Evolutionary conservation across 2,113 vertebrate species (phyloP).

Genomic region (Silurus meridionalis): DNA sequence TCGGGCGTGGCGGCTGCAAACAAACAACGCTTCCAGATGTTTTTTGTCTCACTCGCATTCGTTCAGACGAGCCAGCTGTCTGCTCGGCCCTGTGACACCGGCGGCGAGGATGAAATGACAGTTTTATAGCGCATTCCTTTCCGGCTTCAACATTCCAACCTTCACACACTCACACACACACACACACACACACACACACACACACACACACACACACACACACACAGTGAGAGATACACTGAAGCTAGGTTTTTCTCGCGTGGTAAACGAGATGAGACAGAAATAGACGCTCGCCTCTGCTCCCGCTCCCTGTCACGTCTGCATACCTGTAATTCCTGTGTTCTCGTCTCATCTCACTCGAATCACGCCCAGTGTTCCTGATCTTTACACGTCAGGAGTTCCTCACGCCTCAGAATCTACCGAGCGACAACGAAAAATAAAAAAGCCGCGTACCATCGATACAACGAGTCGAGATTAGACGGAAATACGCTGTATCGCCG

Average conservation of each 20-base stretch:
- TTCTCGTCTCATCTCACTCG: neutral
- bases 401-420: too few species aligned
- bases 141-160: slow-evolving; percentile 28
- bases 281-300: neutral
- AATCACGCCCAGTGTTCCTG: neutral
- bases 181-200: neutral
- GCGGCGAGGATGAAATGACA: neutral
- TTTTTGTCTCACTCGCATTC: neutral
- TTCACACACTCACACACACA: slow-evolving; percentile 20
- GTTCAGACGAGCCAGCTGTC: neutral
- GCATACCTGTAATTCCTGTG: neutral
- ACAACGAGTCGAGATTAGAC: too few species aligned
- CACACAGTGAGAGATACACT: neutral
- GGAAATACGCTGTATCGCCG: too few species aligned
- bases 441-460: too few species aligned
- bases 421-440: too few species aligned
- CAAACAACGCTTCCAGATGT: slow-evolving; percentile 23
- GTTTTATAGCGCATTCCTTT: slow-evolving; percentile 42
- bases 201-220: slow-evolving; percentile 6
- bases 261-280: neutral
- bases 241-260: neutral
- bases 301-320: neutral
- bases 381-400: neutral
- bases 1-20: neutral
- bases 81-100: neutral